Evolutionary conservation across 1,140 invertebrate genomes (phyloP), one percentile per base, ranked within the genome.

Genomic region (Frieseomelitta varia): DNA sequence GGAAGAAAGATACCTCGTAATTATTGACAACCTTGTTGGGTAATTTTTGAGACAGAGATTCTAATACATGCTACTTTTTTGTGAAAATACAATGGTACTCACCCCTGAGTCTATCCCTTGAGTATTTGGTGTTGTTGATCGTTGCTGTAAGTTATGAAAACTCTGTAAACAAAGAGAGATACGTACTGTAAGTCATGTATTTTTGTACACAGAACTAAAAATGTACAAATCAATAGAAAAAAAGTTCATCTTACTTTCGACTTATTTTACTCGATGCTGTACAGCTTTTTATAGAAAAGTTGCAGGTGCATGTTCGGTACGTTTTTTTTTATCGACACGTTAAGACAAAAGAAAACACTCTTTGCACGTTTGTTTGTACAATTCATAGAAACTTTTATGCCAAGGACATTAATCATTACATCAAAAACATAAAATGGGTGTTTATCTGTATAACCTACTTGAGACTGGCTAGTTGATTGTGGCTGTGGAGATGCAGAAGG

Each of bases 81-180:
- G 17, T 24, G 56, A 65, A n/a, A 17, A 4, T 10, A 65, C 51
- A 19, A n/a, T 3, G 77, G 71, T 61, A 93, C 94, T 92, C 86
- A 95, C 94, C 92, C 94, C 94, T 88, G 94, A 93, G 88, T 95
- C 94, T 85, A 95, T 95, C 88, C 94, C 94, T 93, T 95, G 94
- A 93, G 94, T 93, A 93, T 95, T 95, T 91, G 94, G 94, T 87
- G 94, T 95, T 73, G 94, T 94, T 73, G 94, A 94, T 92, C 94
- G 92, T 92, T 94, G 93, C 76, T 94, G 94, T 87, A 95, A 91
- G 86, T 93, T 93, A 79, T 95, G 94, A 86, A 94, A 95, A 93
- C 90, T 94, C 94, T 95, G 87, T 47, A 93, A 93, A 51, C 75
- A 90, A 24, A 61, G 51, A 53, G 3, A 39, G 47, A 56, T 47